Evolutionary conservation across 2,797 vertebrate genomes (phyloP).

Genomic region (Lacerta agilis): DNA sequence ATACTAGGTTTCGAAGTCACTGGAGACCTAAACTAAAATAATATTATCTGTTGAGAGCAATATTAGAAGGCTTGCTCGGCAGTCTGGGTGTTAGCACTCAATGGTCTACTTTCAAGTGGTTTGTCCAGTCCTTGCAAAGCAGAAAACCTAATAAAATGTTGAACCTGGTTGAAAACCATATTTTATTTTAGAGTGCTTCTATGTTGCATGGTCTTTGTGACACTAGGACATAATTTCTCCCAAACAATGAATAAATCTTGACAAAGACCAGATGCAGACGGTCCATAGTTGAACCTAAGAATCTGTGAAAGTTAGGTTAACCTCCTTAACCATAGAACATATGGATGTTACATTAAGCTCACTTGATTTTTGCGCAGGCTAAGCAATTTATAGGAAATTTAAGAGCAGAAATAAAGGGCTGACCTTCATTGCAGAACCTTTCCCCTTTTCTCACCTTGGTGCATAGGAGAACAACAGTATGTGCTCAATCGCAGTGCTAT

Average conservation of each 20-base stretch:
- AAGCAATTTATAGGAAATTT: conserved; percentile 62
- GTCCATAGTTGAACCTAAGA: conserved; percentile 63
- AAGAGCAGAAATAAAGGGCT: conserved; percentile 57
- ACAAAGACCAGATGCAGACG: conserved; percentile 70
- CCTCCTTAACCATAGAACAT: conserved; percentile 62
- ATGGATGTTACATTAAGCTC: conserved; percentile 65
- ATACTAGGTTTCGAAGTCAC: not conserved
- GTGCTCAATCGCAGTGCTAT: conserved; percentile 38
- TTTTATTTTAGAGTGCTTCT: conserved; percentile 45
- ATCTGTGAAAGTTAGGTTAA: conserved; percentile 66
- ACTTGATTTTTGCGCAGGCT: not conserved
- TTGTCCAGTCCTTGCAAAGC: conserved; percentile 60
- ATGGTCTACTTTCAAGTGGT: conserved; percentile 43
- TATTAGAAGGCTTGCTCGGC: not conserved
- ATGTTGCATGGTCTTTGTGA: conserved; percentile 59
- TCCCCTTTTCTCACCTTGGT: conserved; percentile 48
- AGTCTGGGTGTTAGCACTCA: conserved; percentile 44
- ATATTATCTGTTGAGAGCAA: not conserved
- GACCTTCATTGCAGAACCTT: conserved; percentile 54
- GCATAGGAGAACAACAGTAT: conserved; percentile 39
- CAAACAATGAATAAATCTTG: conserved; percentile 71
- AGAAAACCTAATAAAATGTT: conserved; percentile 55
- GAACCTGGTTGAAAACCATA: conserved; percentile 44
- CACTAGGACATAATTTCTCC: conserved; percentile 60
- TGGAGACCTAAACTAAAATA: not conserved